Base-by-base conservation (phyloP, 2,113 vertebrate species). In the Epinephelus moara region DNA sequence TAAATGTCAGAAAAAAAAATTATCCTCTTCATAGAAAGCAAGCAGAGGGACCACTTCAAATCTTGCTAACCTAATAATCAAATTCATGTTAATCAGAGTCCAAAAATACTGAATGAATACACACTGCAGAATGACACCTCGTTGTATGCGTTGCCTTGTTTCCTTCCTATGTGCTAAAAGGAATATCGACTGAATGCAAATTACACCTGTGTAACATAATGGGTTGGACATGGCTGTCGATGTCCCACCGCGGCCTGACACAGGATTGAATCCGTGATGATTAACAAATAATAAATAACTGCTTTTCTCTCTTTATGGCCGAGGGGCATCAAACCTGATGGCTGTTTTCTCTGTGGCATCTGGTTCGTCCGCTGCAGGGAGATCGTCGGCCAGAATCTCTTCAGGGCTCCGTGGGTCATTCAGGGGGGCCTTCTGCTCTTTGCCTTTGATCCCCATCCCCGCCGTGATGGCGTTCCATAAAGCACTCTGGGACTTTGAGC, bases 401-500 rank as follows among this genome's bases (percentile, higher is more conserved):
- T 98, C 97, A 8, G 96, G 96, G 66, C 95, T 95, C 8, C 97
- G 95, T 0, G 95, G 93, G 90, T 99, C 98, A 7, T 87, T 94
- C 59, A 95, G 76, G 52, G 95, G 96, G 62, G 84, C 45, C 3
- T 90, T 95, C 78, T 95, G 95, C 72, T 95, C 94, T 84, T 95
- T 97, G 81, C 96, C 93, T 82, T 96, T 97, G 60, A 95, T 95
- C 0, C 96, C 97, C 88, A 97, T 96, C 17, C 96, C 97, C 4
- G 96, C 93, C 0, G 97, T 97, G 88, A 97, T 95, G 75, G 96
- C 96, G 70, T 96, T 98, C 97, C 97, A 98, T 78, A 98, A 86
- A 63, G 96, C 97, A 89, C 96, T 99, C 91, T 99, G 97, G 21
- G 97, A 98, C 90, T 98, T 98, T 60, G 98, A 99, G n/a, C 97